These are phyloP conservation scores for Leptogaster cylindrica DNA, from an alignment of 2,888 invertebrate species.

Conservation along the genomic window DNA sequence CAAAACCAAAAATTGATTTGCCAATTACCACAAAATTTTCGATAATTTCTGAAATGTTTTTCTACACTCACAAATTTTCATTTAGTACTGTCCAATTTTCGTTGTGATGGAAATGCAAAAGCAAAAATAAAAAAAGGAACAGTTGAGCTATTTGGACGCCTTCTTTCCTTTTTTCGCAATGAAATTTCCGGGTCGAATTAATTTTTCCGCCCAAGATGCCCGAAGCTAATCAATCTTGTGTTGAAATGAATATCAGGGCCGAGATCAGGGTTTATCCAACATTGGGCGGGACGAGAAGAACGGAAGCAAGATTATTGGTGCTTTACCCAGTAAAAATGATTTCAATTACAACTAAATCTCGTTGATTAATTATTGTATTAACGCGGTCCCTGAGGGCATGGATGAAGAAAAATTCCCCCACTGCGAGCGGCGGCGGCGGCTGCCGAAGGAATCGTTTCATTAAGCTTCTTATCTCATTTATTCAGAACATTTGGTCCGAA, in stretches of 20 bases:
- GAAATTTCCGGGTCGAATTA: background rate
- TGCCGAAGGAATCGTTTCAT: slow-evolving; percentile 16
- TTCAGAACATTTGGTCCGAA: slow-evolving; percentile 44
- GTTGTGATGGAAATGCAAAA: too few relatives aligned
- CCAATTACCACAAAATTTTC: background rate
- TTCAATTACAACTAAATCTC: slow-evolving; percentile 45
- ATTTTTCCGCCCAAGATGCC: background rate
- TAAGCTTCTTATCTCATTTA: slow-evolving; percentile 46
- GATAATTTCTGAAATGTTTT: background rate
- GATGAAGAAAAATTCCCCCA: background rate
- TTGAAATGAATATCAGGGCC: slow-evolving; percentile 1
- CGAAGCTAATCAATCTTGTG: slow-evolving; percentile 14
- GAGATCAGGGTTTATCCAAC: slow-evolving; percentile 1
- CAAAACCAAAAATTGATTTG: too few relatives aligned
- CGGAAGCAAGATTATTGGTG: slow-evolving; percentile 28
- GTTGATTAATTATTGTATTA: slow-evolving; percentile 39
- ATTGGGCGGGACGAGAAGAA: too few relatives aligned
- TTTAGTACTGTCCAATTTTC: too few relatives aligned
- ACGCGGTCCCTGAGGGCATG: slow-evolving; percentile 8
- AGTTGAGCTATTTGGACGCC: background rate
- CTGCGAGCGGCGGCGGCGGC: background rate
- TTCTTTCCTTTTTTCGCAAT: background rate
- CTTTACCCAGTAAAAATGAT: slow-evolving; percentile 43
- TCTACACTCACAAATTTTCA: too few relatives aligned
- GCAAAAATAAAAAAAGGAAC: too few relatives aligned